Evolutionary conservation across 1,140 invertebrate genomes (phyloP), one percentile per base, ranked within the genome.

Genomic region (Triops longicaudatus): DNA sequence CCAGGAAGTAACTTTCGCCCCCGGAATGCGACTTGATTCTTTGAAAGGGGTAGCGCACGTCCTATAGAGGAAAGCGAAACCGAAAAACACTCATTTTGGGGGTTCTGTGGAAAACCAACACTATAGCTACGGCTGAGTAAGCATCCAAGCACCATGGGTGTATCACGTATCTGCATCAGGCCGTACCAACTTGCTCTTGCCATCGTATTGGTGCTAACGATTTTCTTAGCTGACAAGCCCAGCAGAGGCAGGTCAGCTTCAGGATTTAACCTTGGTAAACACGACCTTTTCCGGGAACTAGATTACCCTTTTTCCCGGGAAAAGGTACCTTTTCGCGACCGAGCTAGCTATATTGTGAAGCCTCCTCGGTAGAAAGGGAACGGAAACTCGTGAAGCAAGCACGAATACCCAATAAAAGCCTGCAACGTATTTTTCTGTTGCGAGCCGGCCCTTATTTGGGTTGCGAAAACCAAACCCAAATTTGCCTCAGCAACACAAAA

Each of bases 351-450:
- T 63, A 63, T 63, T 63, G n/a, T 63, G 22, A 17, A 63, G 50
- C 50, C 22, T n/a, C 14, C 50, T 22, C 50, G 17, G 50, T 63
- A 12, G 50, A 63, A 63, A 63, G 50, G 50, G 50, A 63, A 22
- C 50, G n/a, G 50, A 63, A 63, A 63, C 50, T 63, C 50, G 50
- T 63, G n/a, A 17, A 22, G 50, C 50, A n/a, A 63, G 50, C 50
- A 63, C 3, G 14, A 63, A 22, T 63, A n/a, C 50, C 50, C 50
- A 63, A 63, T 63, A 22, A 63, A 63, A 17, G 50, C 17, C 50
- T 63, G 50, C 50, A 63, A 63, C 50, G 50, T 63, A 63, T 63
- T n/a, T 37, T 63, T 63, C 50, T 63, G 17, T 63, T 63, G 50
- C 50, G 50, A 63, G 50, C 50, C 17, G 14, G 14, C 5, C 50